phyloP scores from a whole-genome alignment of 2,113 vertebrate genomes.

The Thomomys bottae region DNA sequence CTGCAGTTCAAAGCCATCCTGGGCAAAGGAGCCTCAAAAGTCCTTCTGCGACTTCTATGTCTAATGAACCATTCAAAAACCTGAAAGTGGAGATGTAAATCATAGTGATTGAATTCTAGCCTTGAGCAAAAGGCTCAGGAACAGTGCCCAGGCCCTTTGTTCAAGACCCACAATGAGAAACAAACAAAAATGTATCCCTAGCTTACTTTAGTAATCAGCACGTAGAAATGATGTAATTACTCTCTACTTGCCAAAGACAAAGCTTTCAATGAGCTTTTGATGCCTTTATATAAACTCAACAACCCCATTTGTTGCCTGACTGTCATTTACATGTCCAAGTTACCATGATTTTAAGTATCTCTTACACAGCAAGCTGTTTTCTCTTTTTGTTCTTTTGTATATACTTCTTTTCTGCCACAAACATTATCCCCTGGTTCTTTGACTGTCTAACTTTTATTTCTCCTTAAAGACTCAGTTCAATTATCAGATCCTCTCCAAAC shows the following conservation, averaged over 20 bases:
- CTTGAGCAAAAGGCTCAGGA: too few relatives aligned
- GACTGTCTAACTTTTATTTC: not conserved
- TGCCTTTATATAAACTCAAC: not conserved
- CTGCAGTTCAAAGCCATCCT: too few relatives aligned
- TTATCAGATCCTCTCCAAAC: not conserved
- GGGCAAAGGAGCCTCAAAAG: too few relatives aligned
- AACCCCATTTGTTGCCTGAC: not conserved
- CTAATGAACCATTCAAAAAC: too few relatives aligned
- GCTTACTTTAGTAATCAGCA: not conserved
- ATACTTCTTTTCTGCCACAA: not conserved
- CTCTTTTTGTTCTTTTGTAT: not conserved
- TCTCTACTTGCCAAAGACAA: not conserved
- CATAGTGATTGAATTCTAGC: too few relatives aligned
- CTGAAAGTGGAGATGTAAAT: too few relatives aligned
- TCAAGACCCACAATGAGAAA: too few relatives aligned
- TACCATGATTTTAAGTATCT: not conserved
- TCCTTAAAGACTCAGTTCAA: not conserved
- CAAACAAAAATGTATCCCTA: not conserved
- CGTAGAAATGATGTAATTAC: not conserved
- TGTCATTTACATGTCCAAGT: not conserved
- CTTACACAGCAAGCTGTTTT: not conserved
- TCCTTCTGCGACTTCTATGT: too few relatives aligned
- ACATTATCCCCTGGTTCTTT: not conserved
- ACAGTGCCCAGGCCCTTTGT: too few relatives aligned
- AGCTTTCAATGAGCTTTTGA: accelerated